Evolutionary conservation across 2,888 invertebrate species (phyloP).

Genomic region (Agonopterix arenella): DNA sequence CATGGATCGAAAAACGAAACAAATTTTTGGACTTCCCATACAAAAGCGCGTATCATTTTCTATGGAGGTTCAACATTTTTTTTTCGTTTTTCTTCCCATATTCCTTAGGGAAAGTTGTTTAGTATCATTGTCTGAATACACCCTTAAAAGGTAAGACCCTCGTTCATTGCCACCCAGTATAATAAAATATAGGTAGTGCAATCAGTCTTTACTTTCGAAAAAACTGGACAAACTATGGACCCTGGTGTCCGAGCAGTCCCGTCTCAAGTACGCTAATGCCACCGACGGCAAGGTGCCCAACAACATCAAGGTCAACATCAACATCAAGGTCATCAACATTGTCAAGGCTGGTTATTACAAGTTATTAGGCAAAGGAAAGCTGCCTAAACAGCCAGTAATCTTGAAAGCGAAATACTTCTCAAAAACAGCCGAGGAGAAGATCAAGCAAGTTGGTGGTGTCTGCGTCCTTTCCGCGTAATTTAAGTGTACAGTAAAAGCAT

Average conservation of each 20-base stretch:
- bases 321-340: slow-evolving; percentile 98
- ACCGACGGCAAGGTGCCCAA: slow-evolving; percentile 93
- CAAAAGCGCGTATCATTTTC: too few species aligned
- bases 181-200: too few species aligned
- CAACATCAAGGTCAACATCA: too few species aligned
- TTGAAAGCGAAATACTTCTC: slow-evolving; percentile 99
- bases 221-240: slow-evolving; percentile 98
- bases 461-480: slow-evolving; percentile 96
- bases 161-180: too few species aligned
- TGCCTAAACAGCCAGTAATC: slow-evolving; percentile 98
- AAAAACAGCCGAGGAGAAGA: slow-evolving; percentile 96
- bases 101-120: too few species aligned
- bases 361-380: slow-evolving; percentile 96
- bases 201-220: too few species aligned
- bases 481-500: slow-evolving; percentile 53
- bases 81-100: too few species aligned
- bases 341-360: slow-evolving; percentile 98
- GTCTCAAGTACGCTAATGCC: slow-evolving; percentile 87
- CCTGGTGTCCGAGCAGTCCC: slow-evolving; percentile 93
- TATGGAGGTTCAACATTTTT: too few species aligned
- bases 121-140: too few species aligned
- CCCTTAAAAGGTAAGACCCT: too few species aligned
- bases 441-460: slow-evolving; percentile 97
- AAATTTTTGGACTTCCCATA: too few species aligned
- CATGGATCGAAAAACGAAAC: too few species aligned